Evolutionary conservation across 1,140 invertebrate genomes (phyloP), one percentile per base, ranked within the genome.

Genomic region (Archegozetes longisetosus): DNA sequence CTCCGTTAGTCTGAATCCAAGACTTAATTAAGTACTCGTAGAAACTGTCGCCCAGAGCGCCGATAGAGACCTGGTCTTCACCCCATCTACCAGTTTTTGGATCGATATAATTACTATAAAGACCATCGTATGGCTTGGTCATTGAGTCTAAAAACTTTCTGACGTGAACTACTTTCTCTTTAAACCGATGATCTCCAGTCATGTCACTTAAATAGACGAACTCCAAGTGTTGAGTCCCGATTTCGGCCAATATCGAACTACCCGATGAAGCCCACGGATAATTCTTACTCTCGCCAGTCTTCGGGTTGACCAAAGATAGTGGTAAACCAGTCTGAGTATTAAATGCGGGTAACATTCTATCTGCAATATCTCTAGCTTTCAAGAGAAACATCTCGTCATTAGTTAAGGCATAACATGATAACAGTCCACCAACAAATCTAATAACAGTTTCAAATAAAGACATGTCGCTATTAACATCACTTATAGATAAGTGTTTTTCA

Each of bases 361-460:
- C 85, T 0, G 91, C 95, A 26, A 98, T 82, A 65, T 87, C 79
- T 58, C 82, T 82, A 1, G 95, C 94, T 74, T 97, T 97, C 67
- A 93, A 84, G 68, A 85, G 81, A 75, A 93, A 98, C 75, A 98
- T 79, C 61, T 82, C 64, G 74, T 98, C 94, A 4, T 91, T 90
- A 20, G 95, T 95, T 48, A 99, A 77, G 24, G 92, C 85, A 74
- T 87, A 98, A 64, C 84, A 84, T 0, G 93, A 81, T 29, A 98
- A 75, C 54, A 99, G 76, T 25, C 95, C 95, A 50, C 95, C 95
- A 65, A 98, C 82, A 74, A 96, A 98, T 22, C 95, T 81, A 69
- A 98, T 98, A 68, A 96, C 98, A 29, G 86, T 92, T 76, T 99
- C 95, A 76, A 99, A 98, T 2, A 98, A 88, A 1, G 93, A 98